Base-by-base conservation (phyloP, 1,140 invertebrate species). In the Drosophila leontia region DNA sequence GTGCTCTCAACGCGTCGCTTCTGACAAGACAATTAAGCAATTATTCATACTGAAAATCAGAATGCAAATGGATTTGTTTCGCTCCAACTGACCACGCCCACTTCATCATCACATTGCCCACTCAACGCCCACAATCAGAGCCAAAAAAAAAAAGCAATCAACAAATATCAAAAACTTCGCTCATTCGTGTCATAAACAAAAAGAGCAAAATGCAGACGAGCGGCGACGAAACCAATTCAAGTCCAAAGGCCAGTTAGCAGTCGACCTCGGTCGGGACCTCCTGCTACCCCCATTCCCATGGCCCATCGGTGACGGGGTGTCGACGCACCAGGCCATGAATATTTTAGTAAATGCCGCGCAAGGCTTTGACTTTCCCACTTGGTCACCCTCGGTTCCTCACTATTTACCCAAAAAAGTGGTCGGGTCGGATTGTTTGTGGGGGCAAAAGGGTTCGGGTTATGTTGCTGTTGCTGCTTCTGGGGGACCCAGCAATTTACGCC, bases 161-260 rank as follows among this genome's bases (percentile, higher is more conserved):
- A 80, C 83, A 86, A 86, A 86, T 86, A 86, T 86, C 83, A 86
- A 87, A 85, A 86, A 86, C 83, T 86, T 80, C 72, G 67, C 75
- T 86, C 60, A 86, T 86, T 82, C 75, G 78, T 76, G 75, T 65
- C 75, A 78, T 78, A 86, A 81, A 82, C 82, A 85, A 85, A 80
- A 86, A 82, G 58, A 59, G 56, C 72, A 70, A 63, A 64, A 50
- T 58, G 61, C 58, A 55, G 47, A 74, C 32, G 58, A 62, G 58
- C 42, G 42, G 58, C 51, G 55, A 60, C 68, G 65, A 50, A 47
- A 51, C 26, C 58, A 53, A 70, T 78, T 78, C 62, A 75, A 67
- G 65, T 59, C 68, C 81, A 80, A 80, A 80, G 74, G 72, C 72
- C 75, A 81, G 71, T 81, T 78, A 76, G 57, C 78, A 81, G 72